These are phyloP conservation scores for Drosophila pseudotakahashii DNA, from an alignment of 2,888 invertebrate species.

Conservation along the genomic window DNA sequence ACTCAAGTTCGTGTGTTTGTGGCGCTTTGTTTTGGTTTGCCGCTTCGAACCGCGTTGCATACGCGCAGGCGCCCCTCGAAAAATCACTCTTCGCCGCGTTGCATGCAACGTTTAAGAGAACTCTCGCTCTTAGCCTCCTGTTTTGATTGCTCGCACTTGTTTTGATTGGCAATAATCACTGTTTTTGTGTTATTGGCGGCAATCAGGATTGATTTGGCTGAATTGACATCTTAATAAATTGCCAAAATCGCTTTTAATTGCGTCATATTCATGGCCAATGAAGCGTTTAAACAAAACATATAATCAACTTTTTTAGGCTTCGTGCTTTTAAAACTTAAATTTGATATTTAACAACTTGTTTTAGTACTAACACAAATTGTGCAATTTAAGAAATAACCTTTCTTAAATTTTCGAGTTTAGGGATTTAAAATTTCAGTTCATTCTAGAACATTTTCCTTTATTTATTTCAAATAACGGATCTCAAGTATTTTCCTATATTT, in stretches of 20 bases:
- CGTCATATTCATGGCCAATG: background rate
- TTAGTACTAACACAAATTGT: too few relatives aligned
- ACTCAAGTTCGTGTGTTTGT: slow-evolving; percentile 43
- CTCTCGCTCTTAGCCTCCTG: slow-evolving; percentile 50
- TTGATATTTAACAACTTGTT: too few relatives aligned
- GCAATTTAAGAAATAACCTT: too few relatives aligned
- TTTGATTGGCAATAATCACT: slow-evolving; percentile 5
- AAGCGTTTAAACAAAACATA: background rate
- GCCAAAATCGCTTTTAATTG: background rate
- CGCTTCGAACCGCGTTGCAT: slow-evolving; percentile 72
- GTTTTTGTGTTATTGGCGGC: slow-evolving; percentile 4
- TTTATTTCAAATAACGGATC: too few relatives aligned
- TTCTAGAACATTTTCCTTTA: too few relatives aligned
- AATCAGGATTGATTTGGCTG: slow-evolving; percentile 15
- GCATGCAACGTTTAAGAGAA: slow-evolving; percentile 45
- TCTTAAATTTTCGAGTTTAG: too few relatives aligned
- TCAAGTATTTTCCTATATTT: too few relatives aligned
- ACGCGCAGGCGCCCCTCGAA: slow-evolving; percentile 69
- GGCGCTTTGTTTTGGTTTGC: slow-evolving; percentile 67
- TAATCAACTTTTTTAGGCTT: background rate
- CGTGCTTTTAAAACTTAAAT: too few relatives aligned
- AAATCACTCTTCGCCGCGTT: slow-evolving; percentile 51
- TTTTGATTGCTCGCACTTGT: slow-evolving; percentile 29
- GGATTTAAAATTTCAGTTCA: too few relatives aligned
- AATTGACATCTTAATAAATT: background rate